Evolutionary conservation across 2,888 invertebrate species (phyloP), one percentile per base, ranked within the genome.

Genomic region (Cosmopolites sordidus): DNA sequence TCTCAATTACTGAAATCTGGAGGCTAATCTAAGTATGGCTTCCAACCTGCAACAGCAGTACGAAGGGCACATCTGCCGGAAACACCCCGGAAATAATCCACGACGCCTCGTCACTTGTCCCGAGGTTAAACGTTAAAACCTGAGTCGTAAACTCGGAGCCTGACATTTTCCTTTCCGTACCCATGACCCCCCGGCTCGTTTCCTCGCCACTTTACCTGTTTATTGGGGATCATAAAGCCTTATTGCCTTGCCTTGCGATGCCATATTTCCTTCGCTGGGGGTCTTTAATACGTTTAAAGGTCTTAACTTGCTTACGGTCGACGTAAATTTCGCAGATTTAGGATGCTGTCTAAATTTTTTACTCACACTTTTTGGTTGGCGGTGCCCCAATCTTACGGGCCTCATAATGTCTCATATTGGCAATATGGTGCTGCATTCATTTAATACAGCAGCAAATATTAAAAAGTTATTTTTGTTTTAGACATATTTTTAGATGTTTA

Each of bases 151-250:
- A 67, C 62, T 62, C 50, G 56, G 58, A 53, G 56, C 54, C 55
- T 52, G 57, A 64, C 46, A 29, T 45, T 37, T 37, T 16, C 33
- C 45, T 33, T 12, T 12, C 12, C 12, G n/a, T 33, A 33, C 11
- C 45, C 40, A 16, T 17, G 6, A 16, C 46, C 39, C 29, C 17
- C n/a, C n/a, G 30, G 14, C 48, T 49, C 45, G 48, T 46, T 58
- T 59, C 61, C 58, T 61, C 57, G 59, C 65, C 63, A 65, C 64
- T 67, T 69, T 69, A 72, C 72, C 72, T 73, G 73, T 73, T 72
- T 72, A 72, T 72, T 69, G 71, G 69, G 70, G 70, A 72, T 71
- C 72, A 73, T 73, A 73, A 73, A 73, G 71, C 68, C 69, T 70
- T 70, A 71, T 70, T 69, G 67, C 69, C 17, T 12, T 43, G 51